These are phyloP conservation scores for Dusona sp. DNA, from an alignment of 2,888 invertebrate species.

Conservation along the genomic window DNA sequence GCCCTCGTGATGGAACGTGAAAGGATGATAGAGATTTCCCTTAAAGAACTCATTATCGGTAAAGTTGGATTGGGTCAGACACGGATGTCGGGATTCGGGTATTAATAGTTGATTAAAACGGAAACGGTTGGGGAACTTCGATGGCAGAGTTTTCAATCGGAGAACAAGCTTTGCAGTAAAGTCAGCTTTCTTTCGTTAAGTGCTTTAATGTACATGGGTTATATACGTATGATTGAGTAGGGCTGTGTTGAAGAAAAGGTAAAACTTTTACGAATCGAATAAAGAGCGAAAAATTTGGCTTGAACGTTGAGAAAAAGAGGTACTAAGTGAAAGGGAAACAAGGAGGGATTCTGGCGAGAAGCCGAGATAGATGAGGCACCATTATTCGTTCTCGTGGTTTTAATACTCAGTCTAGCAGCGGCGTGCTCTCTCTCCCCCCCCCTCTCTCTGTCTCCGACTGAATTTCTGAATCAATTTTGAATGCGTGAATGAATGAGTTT, in stretches of 20 bases:
- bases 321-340: slow-evolving; percentile 35
- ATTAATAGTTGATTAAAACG: slow-evolving; percentile 80
- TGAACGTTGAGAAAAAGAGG: slow-evolving; percentile 23
- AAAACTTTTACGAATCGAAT: slow-evolving; percentile 77
- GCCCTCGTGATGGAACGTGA: background rate
- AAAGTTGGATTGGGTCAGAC: slow-evolving; percentile 73
- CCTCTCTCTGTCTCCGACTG: background rate
- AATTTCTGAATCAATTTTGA: too few species aligned
- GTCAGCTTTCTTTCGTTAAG: slow-evolving; percentile 47
- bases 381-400: slow-evolving; percentile 47
- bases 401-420: slow-evolving; percentile 24
- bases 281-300: slow-evolving; percentile 68
- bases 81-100: slow-evolving; percentile 46
- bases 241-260: background rate
- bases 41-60: slow-evolving; percentile 82
- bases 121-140: slow-evolving; percentile 76
- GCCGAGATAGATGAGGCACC: slow-evolving; percentile 57
- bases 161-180: slow-evolving; percentile 53
- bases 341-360: slow-evolving; percentile 71
- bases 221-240: background rate
- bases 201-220: slow-evolving; percentile 32
- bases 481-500: too few species aligned
- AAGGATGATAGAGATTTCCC: slow-evolving; percentile 75
- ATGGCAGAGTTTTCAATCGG: slow-evolving; percentile 76
- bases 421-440: background rate